A percentile compares a stretch with the other conserved stretches of the same genome.
phyloP scores from a whole-genome alignment of 2,797 vertebrate genomes.

The Periparus ater region DNA sequence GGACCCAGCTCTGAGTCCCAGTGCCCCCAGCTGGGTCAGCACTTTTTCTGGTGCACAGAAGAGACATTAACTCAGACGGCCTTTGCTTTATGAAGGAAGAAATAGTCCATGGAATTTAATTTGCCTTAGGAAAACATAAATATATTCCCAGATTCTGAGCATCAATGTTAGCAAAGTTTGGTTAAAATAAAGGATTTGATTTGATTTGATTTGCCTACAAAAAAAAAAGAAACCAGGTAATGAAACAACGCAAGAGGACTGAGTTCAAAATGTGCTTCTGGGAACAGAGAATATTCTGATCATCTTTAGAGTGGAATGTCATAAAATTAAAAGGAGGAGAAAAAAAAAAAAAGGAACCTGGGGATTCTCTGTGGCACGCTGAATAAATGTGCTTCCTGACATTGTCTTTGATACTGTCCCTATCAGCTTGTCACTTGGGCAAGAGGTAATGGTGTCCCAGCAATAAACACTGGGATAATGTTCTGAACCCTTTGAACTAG shows the following conservation, averaged over 20 bases:
- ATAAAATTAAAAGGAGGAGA: not conserved
- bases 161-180: not conserved
- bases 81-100: constrained; percentile 67
- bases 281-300: not conserved
- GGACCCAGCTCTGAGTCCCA: constrained; percentile 69
- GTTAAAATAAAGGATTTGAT: not conserved
- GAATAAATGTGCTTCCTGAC: constrained; percentile 12
- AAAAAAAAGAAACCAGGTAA: not conserved
- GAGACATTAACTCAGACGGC: constrained; percentile 57
- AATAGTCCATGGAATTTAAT: constrained; percentile 68
- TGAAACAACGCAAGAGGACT: not conserved
- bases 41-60: constrained; percentile 71
- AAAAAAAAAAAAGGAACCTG: not conserved
- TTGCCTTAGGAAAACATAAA: constrained; percentile 51
- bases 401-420: not conserved
- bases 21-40: constrained; percentile 76
- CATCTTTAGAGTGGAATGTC: not conserved
- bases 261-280: not conserved
- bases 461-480: not conserved
- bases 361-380: not conserved
- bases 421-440: not conserved
- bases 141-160: constrained; percentile 1
- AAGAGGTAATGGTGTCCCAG: not conserved
- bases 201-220: not conserved
- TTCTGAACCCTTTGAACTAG: not conserved